Base-by-base conservation (phyloP, 2,113 vertebrate species). In the Machaerirhynchus nigripectus region DNA sequence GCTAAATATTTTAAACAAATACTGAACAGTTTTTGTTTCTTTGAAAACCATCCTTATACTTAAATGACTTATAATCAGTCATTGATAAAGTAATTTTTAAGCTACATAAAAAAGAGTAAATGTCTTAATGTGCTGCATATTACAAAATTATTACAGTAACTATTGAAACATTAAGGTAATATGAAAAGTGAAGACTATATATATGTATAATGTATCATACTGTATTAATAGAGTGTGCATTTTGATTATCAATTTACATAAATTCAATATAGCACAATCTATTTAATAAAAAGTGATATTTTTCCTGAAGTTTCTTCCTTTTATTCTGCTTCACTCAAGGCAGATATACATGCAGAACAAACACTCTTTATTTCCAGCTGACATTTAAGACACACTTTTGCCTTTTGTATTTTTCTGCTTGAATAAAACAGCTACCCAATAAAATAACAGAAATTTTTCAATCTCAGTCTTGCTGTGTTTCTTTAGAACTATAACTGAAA, bases 321-420 rank as follows among this genome's bases (percentile, higher is more conserved):
- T 85, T 90, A 76, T 59, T 77, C 21, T 40, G 5, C 46, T 94
- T 95, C 52, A 96, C 60, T 88, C 57, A 67, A 92, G 30, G 50
- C 40, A 80, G 27, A 91, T 60, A 71, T 52, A 80, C 78, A 93
- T 75, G 55, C 47, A 92, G 81, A 96, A 86, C 33, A 96, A 96
- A 57, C 15, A 65, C 15, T 19, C 23, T 96, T 97, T 95, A 94
- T 95, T 97, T 96, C 82, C 71, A 96, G 76, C 73, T 97, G 94
- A 96, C 90, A 97, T 97, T 97, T 97, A 96, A 97, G 96, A 28
- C n/a, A 96, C 42, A 92, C 60, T 94, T 93, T 16, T 93, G 35
- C 53, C 69, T 93, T 65, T 89, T 84, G 57, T 93, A 91, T 89
- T 97, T 89, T 97, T 93, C 89, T 97, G 71, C 81, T 95, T 96